Conservation (phyloP, 2,797 vertebrate species). For the Melanotaenia maccullochi region DNA sequence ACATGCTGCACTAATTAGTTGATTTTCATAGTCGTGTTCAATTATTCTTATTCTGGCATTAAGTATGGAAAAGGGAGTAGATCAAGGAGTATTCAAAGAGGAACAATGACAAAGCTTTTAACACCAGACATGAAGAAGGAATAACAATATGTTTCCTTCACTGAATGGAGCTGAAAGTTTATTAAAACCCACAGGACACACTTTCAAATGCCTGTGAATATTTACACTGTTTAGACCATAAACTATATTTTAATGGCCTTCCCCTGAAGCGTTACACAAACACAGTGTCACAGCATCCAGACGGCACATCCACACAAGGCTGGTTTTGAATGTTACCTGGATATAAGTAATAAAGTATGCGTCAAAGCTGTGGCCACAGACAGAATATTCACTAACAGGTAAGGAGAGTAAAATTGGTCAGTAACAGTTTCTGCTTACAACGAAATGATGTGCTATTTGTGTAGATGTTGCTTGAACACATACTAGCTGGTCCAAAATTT, state of each 20-base stretch:
- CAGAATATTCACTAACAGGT: neutral
- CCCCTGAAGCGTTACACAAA: constrained; percentile 38
- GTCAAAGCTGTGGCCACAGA: neutral
- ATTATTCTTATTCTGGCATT: constrained; percentile 48
- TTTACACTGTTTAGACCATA: constrained; percentile 68
- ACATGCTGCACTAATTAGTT: constrained; percentile 51
- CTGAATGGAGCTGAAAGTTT: constrained; percentile 59
- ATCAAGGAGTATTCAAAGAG: constrained; percentile 32
- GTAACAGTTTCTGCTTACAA: neutral
- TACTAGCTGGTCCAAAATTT: neutral
- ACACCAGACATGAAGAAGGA: constrained; percentile 53
- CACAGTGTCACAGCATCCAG: constrained; percentile 23
- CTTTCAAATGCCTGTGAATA: constrained; percentile 72
- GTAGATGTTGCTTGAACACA: neutral
- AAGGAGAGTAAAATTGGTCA: neutral
- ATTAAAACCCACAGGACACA: constrained; percentile 64
- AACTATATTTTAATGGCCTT: constrained; percentile 69
- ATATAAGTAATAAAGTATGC: constrained; percentile 13
- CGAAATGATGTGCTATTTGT: neutral
- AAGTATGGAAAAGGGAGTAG: constrained; percentile 33
- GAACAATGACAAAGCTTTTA: constrained; percentile 49
- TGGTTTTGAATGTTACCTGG: constrained; percentile 31
- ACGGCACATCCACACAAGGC: constrained; percentile 12
- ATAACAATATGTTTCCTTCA: constrained; percentile 61
- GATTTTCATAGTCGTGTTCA: constrained; percentile 41